Evolutionary conservation across 2,888 invertebrate species (phyloP), one percentile per base, ranked within the genome.

Genomic region (Nomada flava): DNA sequence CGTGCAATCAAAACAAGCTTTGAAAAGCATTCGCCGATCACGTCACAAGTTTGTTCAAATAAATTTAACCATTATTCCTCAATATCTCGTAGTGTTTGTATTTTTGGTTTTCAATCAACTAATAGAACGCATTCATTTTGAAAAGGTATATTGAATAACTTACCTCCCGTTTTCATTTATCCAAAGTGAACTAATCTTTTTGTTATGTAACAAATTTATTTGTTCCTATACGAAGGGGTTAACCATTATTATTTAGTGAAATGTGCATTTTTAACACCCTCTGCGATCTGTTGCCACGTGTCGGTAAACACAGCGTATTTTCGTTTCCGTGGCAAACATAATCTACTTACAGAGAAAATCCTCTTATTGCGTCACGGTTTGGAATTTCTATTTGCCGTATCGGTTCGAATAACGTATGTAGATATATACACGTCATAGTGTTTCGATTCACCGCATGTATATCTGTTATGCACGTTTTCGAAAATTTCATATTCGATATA

Each of bases 281-380:
- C 2, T 23, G 60, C 15, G 10, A 64, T 18, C n/a, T 23, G 18
- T 50, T 11, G 55, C 15, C 2, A 47, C 36, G 26, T 26, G 11
- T n/a, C 52, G 63, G 63, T 26, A 68, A 59, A 23, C 53, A 23
- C 65, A 55, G 60, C 13, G 62, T 63, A 73, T 71, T 79, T 75
- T 60, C 77, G 65, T 75, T 82, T 83, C 76, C 60, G 70, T 64
- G 82, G 76, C 71, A 80, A 84, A 76, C 76, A 74, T 86, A 88
- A 88, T 88, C 86, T 82, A 84, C 87, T 87, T 87, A 85, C 73
- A 62, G 53, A 36, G 75, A 20, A 81, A 88, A 88, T 88, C 86
- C 85, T 86, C 81, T 87, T 87, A 85, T 60, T 77, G 47, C 73
- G 71, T 75, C 80, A 73, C 64, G 67, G 71, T 83, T 77, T 73